Base-by-base conservation (phyloP, 2,113 vertebrate species). In the Calidris pugnax region DNA sequence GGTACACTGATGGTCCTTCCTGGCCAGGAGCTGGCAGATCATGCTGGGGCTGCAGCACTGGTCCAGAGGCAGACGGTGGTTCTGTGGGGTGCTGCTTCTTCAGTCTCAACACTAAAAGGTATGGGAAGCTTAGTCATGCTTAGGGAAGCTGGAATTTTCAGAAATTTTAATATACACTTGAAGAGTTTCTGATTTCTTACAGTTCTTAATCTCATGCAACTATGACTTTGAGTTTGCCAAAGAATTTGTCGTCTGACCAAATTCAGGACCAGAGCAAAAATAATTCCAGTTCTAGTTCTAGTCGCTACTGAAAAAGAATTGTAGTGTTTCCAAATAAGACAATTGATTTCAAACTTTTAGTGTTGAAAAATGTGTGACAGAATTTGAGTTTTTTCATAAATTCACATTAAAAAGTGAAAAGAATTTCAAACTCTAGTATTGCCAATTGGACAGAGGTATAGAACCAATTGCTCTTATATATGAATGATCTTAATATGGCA, bases 21-120 rank as follows among this genome's bases (percentile, higher is more conserved):
- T 21, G 18, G 35, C 32, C 2, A 3, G 23, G 33, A 39, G 45
- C 60, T 18, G 51, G 37, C 28, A 19, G 37, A 3, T 55, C 8
- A 1, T 0, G 2, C 2, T 6, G 37, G 75, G 62, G 3, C 57
- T 14, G 33, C 19, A 7, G 55, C 55, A 0, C 0, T 4, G 35
- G 11, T 16, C 18, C 6, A 39, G 21, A n/a, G 47, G 21, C 39
- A 35, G 33, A 9, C 2, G 1, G 4, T 39, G 32, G 23, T 35
- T 33, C n/a, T 9, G 13, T 3, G 39, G 64, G n/a, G 12, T 1
- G 7, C 53, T 62, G 74, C 66, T 33, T 16, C 22, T 12, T 51
- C 45, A 45, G 15, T 4, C 33, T 59, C 33, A 17, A 2, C 11
- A 1, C 45, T 3, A 4, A 14, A 30, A 73, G 37, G 33, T 19